Percentiles rank a stretch among this genome's conserved stretches.
phyloP scores from a whole-genome alignment of 2,888 invertebrate species.

The Meandrusa payeni region DNA sequence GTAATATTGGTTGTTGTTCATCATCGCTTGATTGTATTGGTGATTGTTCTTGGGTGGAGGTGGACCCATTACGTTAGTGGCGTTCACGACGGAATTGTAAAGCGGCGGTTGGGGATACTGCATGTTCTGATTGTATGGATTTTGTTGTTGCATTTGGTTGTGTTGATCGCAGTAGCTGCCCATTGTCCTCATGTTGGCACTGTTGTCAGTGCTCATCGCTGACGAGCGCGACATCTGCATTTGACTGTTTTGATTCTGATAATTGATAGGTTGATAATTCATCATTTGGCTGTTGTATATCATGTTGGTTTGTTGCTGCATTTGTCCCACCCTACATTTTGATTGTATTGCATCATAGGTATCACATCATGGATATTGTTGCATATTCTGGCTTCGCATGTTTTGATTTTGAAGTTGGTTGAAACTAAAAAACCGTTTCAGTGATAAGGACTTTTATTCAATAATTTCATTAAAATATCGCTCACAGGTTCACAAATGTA shows the following conservation, averaged over 20 bases:
- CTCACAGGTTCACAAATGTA: conserved; percentile 57
- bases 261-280: conserved; percentile 58
- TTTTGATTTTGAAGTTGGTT: too few relatives aligned
- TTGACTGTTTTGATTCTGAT: conserved; percentile 58
- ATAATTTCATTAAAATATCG: conserved; percentile 67
- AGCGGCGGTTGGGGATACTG: conserved; percentile 68
- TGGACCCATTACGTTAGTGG: conserved; percentile 69
- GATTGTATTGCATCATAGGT: too few relatives aligned
- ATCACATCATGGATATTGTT: too few relatives aligned
- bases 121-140: conserved; percentile 56
- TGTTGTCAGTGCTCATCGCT: conserved; percentile 72
- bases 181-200: conserved; percentile 63
- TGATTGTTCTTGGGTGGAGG: conserved; percentile 74
- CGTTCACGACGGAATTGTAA: conserved; percentile 65
- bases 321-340: too few relatives aligned
- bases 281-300: conserved; percentile 52
- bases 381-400: too few relatives aligned
- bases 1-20: conserved; percentile 73
- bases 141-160: conserved; percentile 49
- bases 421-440: conserved; percentile 23
- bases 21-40: conserved; percentile 72
- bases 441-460: conserved; percentile 65
- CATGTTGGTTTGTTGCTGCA: conserved; percentile 52
- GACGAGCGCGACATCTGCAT: conserved; percentile 72
- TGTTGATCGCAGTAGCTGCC: conserved; percentile 64